Base-by-base conservation (phyloP, 2,113 vertebrate species). In the Aythya baeri region DNA sequence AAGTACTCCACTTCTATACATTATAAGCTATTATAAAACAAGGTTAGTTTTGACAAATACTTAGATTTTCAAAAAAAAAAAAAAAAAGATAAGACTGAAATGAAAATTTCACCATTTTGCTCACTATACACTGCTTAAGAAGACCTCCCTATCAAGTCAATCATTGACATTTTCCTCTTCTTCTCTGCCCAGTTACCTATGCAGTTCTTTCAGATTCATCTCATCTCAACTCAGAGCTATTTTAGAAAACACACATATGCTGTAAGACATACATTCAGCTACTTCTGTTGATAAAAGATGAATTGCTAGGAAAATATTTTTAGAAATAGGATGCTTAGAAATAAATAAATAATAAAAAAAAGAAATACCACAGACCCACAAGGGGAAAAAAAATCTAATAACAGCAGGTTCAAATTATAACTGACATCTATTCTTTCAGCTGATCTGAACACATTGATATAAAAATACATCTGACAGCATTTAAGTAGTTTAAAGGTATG, bases 321-420 rank as follows among this genome's bases (percentile, higher is more conserved):
- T 80, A 93, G 91, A 88, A 95, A 94, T 55, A 94, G 76, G 92
- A 95, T 90, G 50, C 36, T 57, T 61, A 88, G 46, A 49, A 49
- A 49, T 49, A 76, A 93, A 65, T 13, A 41, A 41, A 13, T 5
- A 41, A 41, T 34, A 12, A 41, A 41, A 32, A 23, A 86, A n/a
- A 26, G 5, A 14, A 86, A 25, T n/a, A 38, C 13, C 63, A 46
- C 31, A 91, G 18, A 83, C 36, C 7, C 29, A 72, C 54, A 29
- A 14, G 21, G 17, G 44, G 8, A 46, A 4, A 50, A n/a, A 21
- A 13, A 17, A 54, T 57, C 23, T 66, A 43, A 81, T 63, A 90
- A 68, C 46, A 91, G 72, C 63, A 78, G 17, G 7, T 3, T 54
- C 32, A 91, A 86, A 74, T 20, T 62, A 9, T 43, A 91, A 36